Conservation (phyloP, 2,113 vertebrate genomes). For the Muntiacus muntjak region DNA sequence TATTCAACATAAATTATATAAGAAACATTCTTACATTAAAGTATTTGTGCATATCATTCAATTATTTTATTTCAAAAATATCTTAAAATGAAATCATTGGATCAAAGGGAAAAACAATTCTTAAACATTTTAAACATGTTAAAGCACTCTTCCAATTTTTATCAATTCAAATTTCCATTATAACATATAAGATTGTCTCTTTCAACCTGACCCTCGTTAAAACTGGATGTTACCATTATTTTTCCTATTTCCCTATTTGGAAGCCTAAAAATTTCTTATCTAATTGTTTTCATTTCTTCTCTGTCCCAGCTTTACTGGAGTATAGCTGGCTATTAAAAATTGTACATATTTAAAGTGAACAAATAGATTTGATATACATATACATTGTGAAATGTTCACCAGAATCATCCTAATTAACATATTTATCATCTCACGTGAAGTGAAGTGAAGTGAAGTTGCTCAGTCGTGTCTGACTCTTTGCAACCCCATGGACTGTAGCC, state of each 20-base stretch:
- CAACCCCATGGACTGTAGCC: too few relatives aligned
- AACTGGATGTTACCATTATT: background rate
- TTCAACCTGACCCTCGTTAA: background rate
- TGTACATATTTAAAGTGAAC: background rate
- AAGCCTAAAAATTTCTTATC: background rate
- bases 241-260: background rate
- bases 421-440: background rate
- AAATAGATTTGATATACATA: background rate
- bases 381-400: background rate
- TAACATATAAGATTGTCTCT: background rate
- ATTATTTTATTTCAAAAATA: background rate
- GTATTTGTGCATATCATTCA: background rate
- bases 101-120: background rate
- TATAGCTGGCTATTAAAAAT: background rate
- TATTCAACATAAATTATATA: background rate
- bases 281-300: background rate
- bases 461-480: too few relatives aligned
- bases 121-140: background rate
- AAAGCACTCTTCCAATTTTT: background rate
- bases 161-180: background rate
- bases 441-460: too few relatives aligned
- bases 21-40: background rate
- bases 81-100: background rate
- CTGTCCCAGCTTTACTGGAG: background rate
- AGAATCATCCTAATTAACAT: background rate